Percentiles rank a stretch among this genome's conserved stretches.
phyloP scores from a whole-genome alignment of 2,113 vertebrate species.

The Aldabrachelys gigantea region DNA sequence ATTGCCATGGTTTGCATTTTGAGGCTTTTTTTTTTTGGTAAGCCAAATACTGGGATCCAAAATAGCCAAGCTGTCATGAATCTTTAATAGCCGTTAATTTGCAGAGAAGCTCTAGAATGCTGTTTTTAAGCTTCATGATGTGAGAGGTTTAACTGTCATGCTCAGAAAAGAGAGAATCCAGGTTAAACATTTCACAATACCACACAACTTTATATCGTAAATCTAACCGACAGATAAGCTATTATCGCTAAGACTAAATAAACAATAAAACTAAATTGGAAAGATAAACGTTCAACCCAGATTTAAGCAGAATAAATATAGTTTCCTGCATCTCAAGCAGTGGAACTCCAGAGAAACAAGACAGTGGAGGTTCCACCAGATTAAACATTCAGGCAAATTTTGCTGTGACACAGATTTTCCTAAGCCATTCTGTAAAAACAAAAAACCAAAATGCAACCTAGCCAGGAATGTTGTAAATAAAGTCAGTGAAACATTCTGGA shows the following conservation, averaged over 20 bases:
- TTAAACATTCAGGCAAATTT: neutral
- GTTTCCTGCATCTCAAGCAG: neutral
- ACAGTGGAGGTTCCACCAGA: neutral
- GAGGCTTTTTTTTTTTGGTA: neutral
- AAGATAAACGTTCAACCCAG: slow-evolving; percentile 26
- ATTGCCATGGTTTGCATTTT: neutral
- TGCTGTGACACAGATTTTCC: neutral
- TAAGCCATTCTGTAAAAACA: too few species aligned
- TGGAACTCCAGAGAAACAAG: neutral
- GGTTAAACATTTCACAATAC: neutral
- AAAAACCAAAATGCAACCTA: neutral
- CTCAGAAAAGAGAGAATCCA: neutral
- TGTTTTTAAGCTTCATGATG: neutral
- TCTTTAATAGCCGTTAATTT: slow-evolving; percentile 21
- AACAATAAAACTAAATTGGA: neutral
- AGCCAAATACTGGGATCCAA: fast-evolving
- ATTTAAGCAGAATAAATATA: slow-evolving; percentile 24
- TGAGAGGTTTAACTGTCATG: neutral
- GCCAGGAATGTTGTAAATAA: neutral
- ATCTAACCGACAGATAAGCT: neutral
- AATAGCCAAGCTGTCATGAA: neutral
- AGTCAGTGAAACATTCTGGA: neutral
- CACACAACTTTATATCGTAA: neutral
- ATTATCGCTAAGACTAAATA: neutral
- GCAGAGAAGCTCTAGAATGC: neutral